Evolutionary conservation across 2,888 invertebrate genomes (phyloP), one percentile per base, ranked within the genome.

Genomic region (Coelopa pilipes): DNA sequence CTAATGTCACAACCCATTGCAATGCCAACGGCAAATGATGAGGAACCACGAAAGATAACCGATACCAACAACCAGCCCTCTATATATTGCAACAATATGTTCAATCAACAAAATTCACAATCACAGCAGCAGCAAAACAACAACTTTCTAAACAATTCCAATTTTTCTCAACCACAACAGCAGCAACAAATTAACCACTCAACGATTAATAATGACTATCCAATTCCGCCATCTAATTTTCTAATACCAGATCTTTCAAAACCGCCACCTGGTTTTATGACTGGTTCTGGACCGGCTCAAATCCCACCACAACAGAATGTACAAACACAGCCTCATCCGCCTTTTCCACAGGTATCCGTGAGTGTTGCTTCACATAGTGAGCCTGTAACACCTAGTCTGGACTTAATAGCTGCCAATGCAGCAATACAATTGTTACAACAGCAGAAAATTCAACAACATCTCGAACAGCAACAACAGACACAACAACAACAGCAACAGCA

Each of bases 241-340:
- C 89, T 89, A 77, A 92, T 92, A 85, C 96, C 96, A 55, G 96
- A 96, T 88, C 91, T 96, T 78, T 94, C 94, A 24, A 93, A 94
- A 84, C 96, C 96, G 0, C 96, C 96, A 0, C 96, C 96, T 7
- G 95, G 95, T 47, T 96, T 94, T 83, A 34, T 67, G 19, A 24
- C 46, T 13, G 34, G 47, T 67, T 45, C 71, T 46, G 17, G 34
- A 55, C 45, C 72, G 24, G 15, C 55, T n/a, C 34, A n/a, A 84
- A 81, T 77, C 79, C 82, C 7, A 83, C 83, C 57, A 7, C 50
- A 45, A 3, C 53, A 63, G 4, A 77, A 78, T 34, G 70, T 66
- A 13, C 76, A 76, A 55, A 65, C 73, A 50, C 75, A 74, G 19
- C 76, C 70, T 24, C 75, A 66, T 60, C 76, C 74, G n/a, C 69